Evolutionary conservation across 2,888 invertebrate genomes (phyloP).

Genomic region (Caenorhabditis sp.): DNA sequence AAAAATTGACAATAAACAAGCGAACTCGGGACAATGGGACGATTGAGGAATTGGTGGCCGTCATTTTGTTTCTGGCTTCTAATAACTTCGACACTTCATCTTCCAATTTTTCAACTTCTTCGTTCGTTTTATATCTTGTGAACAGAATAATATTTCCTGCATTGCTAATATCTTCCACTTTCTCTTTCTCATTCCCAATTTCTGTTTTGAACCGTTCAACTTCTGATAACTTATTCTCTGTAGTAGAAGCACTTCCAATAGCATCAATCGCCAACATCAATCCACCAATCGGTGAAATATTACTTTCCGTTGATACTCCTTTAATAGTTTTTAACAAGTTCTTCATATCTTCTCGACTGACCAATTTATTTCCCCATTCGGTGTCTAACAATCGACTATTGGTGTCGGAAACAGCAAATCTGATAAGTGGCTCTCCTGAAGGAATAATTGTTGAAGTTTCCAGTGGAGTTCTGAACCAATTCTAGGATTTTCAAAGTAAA

Average conservation of each 20-base stretch:
- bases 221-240: conserved; percentile 5
- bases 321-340: conserved; percentile 5
- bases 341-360: conserved; percentile 9
- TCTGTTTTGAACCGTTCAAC: background rate
- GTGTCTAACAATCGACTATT: conserved; percentile 24
- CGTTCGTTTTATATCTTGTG: conserved; percentile 9
- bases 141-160: conserved; percentile 23
- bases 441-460: no score
- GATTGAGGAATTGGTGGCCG: conserved; percentile 9
- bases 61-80: conserved; percentile 14
- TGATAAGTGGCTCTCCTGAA: conserved; percentile 6
- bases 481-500: no score
- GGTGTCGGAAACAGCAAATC: conserved; percentile 25
- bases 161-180: conserved; percentile 10
- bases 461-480: no score
- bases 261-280: conserved; percentile 35
- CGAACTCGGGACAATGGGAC: conserved; percentile 9
- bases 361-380: conserved; percentile 13
- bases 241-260: conserved; percentile 12
- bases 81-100: conserved; percentile 13
- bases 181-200: background rate
- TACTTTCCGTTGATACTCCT: background rate
- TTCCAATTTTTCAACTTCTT: conserved; percentile 24
- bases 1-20: conserved; percentile 33
- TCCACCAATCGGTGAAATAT: conserved; percentile 16